These are phyloP conservation scores for Dreissena rostriformis DNA, from an alignment of 1,140 invertebrate species.

Conservation along the genomic window DNA sequence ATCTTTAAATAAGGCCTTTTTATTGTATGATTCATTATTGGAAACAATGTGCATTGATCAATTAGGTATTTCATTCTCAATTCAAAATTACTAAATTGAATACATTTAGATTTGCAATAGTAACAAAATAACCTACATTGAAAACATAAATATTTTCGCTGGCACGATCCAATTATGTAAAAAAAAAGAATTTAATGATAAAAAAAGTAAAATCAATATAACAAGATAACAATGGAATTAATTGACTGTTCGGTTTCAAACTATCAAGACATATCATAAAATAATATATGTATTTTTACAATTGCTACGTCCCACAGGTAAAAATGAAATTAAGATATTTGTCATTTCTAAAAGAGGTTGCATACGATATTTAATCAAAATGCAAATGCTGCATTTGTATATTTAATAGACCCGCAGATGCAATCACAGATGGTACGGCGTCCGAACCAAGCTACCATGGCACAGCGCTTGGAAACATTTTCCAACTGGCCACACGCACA, in stretches of 20 bases:
- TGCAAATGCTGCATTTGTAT: too few species aligned
- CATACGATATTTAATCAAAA: too few species aligned
- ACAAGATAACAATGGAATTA: not conserved
- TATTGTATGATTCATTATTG: too few species aligned
- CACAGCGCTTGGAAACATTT: conserved; percentile 53
- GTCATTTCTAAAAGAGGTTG: not conserved
- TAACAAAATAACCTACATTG: too few species aligned
- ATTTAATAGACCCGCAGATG: not conserved
- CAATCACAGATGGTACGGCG: not conserved
- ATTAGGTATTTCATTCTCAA: too few species aligned
- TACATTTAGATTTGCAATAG: too few species aligned
- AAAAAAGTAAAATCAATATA: not conserved
- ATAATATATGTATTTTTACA: not conserved
- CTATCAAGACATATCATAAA: not conserved
- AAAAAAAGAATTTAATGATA: too few species aligned
- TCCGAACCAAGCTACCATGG: conserved; percentile 34
- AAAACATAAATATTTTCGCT: too few species aligned
- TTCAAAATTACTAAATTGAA: too few species aligned
- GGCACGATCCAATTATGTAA: too few species aligned
- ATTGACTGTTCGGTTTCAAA: not conserved
- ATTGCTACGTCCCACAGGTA: not conserved
- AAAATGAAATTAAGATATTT: not conserved
- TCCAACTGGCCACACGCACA: conserved; percentile 45
- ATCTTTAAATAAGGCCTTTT: too few species aligned
- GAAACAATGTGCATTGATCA: too few species aligned